Evolutionary conservation across 1,140 invertebrate species (phyloP).

Genomic region (Lithobius niger): DNA sequence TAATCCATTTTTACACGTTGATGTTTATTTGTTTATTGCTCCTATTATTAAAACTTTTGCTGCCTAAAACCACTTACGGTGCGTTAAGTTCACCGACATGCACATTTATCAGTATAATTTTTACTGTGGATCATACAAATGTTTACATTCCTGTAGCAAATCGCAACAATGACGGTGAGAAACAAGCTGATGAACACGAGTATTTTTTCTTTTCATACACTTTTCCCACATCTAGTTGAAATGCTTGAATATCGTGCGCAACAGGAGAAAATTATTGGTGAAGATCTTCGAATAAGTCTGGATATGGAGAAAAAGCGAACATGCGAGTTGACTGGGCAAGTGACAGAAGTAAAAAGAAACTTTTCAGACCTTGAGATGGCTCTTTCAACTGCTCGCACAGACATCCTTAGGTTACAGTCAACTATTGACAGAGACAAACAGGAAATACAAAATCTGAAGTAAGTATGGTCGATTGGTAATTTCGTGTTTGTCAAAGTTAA

Average conservation of each 20-base stretch:
- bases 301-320: constrained; percentile 10
- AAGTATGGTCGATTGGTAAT: background rate
- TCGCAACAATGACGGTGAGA: too few relatives aligned
- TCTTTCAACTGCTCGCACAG: background rate
- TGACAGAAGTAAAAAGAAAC: background rate
- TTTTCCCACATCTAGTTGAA: constrained; percentile 8
- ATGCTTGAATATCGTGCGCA: constrained; percentile 1
- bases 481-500: too few relatives aligned
- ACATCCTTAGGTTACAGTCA: background rate
- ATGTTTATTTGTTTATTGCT: too few relatives aligned
- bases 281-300: constrained; percentile 7
- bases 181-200: too few relatives aligned
- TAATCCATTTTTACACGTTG: too few relatives aligned
- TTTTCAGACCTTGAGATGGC: constrained; percentile 1
- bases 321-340: constrained; percentile 3
- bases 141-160: too few relatives aligned
- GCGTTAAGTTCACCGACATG: too few relatives aligned
- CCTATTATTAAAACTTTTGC: too few relatives aligned
- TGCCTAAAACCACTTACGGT: too few relatives aligned
- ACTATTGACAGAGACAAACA: constrained; percentile 1
- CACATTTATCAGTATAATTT: too few relatives aligned
- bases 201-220: too few relatives aligned
- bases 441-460: background rate
- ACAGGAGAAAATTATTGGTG: constrained; percentile 3
- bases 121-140: too few relatives aligned